Base-by-base conservation (phyloP, 2,797 vertebrate genomes). In the Clarias laeviceps region DNA sequence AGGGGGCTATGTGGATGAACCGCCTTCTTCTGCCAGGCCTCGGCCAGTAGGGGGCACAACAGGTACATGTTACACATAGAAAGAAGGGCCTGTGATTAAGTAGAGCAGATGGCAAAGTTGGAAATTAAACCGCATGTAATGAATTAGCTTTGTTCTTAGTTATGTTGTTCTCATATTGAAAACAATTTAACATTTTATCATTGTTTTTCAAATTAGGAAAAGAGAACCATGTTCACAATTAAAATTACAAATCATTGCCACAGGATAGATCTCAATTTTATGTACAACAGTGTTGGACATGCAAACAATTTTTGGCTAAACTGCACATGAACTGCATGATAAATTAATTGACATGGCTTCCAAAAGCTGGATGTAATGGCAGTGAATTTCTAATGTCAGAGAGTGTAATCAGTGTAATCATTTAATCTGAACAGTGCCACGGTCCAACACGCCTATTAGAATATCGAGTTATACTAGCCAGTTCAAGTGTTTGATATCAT, bases 21-120 rank as follows among this genome's bases (percentile, higher is more conserved):
- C 95, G 85, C 95, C 96, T 0, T 96, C 97, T 0, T 97, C 97
- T 82, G 97, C 96, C 86, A 94, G 97, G 68, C 97, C 98, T 0
- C 95, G 98, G 27, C 97, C 98, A 8, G 96, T 99, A 18, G 98
- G 98, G 88, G 96, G 97, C 87, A 96, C 96, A 66, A 93, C 98
- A 97, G 98, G 98, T 99, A 96, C 24, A 4, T 24, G 37, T 1
- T 82, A 50, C n/a, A 7, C 37, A 66, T 45, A 66, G 62, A 29
- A n/a, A 18, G 34, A 45, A 29, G 37, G 32, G 0, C 24, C 6
- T 64, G 77, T 8, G 61, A 14, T 15, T 34, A 79, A 6, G 15
- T 7, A 61, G 57, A 40, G 34, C 1, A 3, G 15, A 80, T 64
- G 11, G 4, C 27, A n/a, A 14, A 37, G 59, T 59, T 40, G 20